Conservation (phyloP, 2,797 vertebrate species). For the Eleutherodactylus coqui region DNA sequence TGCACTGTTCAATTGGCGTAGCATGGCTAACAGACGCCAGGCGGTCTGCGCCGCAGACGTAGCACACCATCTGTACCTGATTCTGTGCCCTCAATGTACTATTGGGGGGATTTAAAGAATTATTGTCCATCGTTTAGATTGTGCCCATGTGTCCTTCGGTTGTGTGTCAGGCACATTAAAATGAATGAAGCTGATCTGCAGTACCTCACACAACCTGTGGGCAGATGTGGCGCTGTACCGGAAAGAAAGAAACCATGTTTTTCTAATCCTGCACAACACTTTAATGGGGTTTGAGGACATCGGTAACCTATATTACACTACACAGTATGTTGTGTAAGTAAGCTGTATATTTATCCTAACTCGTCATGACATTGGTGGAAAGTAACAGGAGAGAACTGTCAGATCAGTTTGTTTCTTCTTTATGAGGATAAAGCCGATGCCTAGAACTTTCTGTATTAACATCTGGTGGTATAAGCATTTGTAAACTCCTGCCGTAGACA, state of each 20-base stretch:
- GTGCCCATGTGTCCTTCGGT: too few relatives aligned
- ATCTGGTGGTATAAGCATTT: constrained; percentile 22
- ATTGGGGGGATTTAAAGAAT: too few relatives aligned
- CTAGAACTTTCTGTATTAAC: constrained; percentile 24
- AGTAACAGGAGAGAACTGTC: constrained; percentile 19
- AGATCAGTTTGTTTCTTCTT: constrained; percentile 18
- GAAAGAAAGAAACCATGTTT: neutral
- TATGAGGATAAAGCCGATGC: constrained; percentile 18
- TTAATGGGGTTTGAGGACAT: neutral
- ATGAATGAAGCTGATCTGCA: neutral
- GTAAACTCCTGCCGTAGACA: constrained; percentile 7
- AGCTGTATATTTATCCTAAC: constrained; percentile 24
- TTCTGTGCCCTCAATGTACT: too few relatives aligned
- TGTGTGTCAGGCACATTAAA: neutral
- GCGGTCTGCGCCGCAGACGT: too few relatives aligned
- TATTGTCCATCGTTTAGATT: too few relatives aligned
- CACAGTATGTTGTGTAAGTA: neutral
- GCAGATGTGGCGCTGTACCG: neutral
- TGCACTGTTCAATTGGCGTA: too few relatives aligned
- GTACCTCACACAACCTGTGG: neutral
- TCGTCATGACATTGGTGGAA: constrained; percentile 18
- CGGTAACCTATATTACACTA: neutral
- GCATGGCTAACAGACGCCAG: too few relatives aligned
- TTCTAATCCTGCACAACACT: neutral
- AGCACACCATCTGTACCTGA: too few relatives aligned